Evolutionary conservation across 2,113 vertebrate species (phyloP).

Genomic region (Balaenoptera acutorostrata): DNA sequence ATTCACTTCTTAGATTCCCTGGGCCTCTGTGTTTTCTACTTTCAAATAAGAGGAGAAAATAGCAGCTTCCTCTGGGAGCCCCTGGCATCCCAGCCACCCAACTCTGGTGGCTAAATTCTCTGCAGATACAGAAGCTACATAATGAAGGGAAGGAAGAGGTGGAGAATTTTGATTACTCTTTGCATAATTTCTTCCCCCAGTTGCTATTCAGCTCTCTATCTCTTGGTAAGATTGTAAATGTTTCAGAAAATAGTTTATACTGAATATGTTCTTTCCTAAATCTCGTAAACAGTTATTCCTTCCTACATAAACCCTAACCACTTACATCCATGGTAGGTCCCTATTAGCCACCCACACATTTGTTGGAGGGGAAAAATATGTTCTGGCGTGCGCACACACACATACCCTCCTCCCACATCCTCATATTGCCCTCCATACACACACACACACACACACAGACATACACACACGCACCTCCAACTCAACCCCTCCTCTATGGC

Average conservation of each 20-base stretch:
- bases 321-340: background rate
- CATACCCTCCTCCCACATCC: background rate
- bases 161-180: background rate
- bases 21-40: background rate
- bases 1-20: background rate
- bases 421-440: background rate
- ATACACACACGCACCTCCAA: too few species aligned
- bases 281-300: constrained; percentile 42
- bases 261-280: constrained; percentile 32
- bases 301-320: constrained; percentile 35
- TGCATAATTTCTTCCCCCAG: background rate
- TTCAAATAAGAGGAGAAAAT: background rate
- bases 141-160: background rate
- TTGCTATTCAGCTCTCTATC: background rate
- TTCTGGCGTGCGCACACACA: background rate
- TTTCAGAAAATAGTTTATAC: constrained; percentile 58
- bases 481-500: background rate
- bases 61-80: background rate
- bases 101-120: background rate
- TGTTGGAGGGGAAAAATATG: background rate
- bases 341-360: constrained; percentile 42
- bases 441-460: accelerated
- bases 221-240: constrained; percentile 52
- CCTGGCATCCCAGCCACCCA: background rate
- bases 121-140: background rate